Base-by-base conservation (phyloP, 2,113 vertebrate species). In the Ondatra zibethicus region DNA sequence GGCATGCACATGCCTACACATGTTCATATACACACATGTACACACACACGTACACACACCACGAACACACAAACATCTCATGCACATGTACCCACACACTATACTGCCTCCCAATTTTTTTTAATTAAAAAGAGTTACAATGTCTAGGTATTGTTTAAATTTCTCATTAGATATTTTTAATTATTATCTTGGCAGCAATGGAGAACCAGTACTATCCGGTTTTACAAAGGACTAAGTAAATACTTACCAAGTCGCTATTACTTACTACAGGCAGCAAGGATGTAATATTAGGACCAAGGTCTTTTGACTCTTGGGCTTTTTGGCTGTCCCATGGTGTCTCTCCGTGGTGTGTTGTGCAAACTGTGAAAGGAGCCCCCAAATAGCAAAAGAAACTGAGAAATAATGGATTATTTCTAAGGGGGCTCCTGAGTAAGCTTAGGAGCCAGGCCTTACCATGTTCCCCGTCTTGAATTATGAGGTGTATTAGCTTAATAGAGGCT, bases 171-270 rank as follows among this genome's bases (percentile, higher is more conserved):
- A 70, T 55, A 77, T 42, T 65, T 50, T 66, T 58, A 88, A 8
- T 6, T 58, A 47, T 76, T n/a, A 5, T 11, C 23, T 63, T 91
- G 66, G 17, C 42, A 93, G 50, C 50, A 86, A 94, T 63, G 73
- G 33, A 45, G 1, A 91, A 66, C 31, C 55, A 58, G 23, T 66
- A 2, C 39, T 52, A 29, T 14, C 68, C 66, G 68, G 0, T 50
- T 89, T 90, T 93, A 88, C 17, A 81, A 81, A 61, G 39, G n/a
- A 88, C 21, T 72, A 80, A 82, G 58, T 27, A 81, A 47, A 95
- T 61, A 58, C 66, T 68, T 14, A 90, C 63, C 80, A 84, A 36
- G n/a, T 65, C 68, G 17, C 25, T 52, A 27, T 58, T 55, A 2
- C 45, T 66, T 91, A 68, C 45, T 39, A 11, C 11, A 25, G 14